These are phyloP conservation scores for Parasteatoda tepidariorum DNA, from an alignment of 1,140 invertebrate species.

Conservation along the genomic window DNA sequence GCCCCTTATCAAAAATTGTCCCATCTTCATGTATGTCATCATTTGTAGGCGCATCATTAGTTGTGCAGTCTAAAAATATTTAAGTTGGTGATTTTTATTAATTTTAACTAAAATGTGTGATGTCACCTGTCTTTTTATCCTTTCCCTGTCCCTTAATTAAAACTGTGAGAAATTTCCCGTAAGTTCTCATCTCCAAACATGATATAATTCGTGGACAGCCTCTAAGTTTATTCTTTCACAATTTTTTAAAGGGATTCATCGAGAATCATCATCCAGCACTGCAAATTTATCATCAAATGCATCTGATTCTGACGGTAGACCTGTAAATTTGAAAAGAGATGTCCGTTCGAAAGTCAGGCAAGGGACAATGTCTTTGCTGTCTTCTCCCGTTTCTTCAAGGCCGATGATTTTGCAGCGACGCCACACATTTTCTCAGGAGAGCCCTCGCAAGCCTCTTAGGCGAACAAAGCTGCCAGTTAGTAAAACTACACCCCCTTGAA, in stretches of 20 bases:
- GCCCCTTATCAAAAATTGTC: too few relatives aligned
- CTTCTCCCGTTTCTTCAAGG: conserved; percentile 15
- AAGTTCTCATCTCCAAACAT: too few relatives aligned
- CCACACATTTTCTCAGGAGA: conserved; percentile 29
- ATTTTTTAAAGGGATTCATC: conserved; percentile 10
- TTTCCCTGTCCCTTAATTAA: too few relatives aligned
- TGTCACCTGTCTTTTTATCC: too few relatives aligned
- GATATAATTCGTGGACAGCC: too few relatives aligned
- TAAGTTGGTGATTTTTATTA: too few relatives aligned
- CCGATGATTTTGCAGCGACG: conserved; percentile 8
- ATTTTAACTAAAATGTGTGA: too few relatives aligned
- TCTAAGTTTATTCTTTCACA: too few relatives aligned
- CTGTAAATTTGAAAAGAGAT: neutral
- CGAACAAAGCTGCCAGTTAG: neutral
- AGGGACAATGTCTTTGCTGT: conserved; percentile 27
- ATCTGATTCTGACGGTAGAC: conserved; percentile 20
- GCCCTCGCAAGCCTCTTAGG: neutral
- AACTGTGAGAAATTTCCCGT: too few relatives aligned
- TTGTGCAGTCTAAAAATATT: too few relatives aligned
- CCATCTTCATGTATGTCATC: too few relatives aligned
- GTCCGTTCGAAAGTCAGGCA: neutral
- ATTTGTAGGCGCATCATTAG: too few relatives aligned
- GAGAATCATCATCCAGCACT: conserved; percentile 41
- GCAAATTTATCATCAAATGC: conserved; percentile 48
- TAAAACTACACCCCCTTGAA: neutral